phyloP scores from a whole-genome alignment of 2,113 vertebrate genomes.

The Amblyornis subalaris region DNA sequence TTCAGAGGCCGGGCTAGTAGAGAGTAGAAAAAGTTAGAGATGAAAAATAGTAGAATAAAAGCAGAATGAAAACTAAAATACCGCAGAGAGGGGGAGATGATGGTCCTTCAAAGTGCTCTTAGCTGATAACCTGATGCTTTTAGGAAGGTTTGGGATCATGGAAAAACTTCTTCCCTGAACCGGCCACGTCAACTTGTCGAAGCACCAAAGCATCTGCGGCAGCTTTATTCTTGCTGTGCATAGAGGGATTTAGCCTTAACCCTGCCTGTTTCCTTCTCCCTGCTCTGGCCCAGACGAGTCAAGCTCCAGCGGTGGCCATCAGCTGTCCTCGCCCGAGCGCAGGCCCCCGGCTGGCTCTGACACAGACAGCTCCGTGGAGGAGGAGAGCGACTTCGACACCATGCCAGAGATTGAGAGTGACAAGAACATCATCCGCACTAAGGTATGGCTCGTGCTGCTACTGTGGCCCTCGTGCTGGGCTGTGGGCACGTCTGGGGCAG shows the following conservation, averaged over 20 bases:
- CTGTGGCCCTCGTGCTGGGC: neutral
- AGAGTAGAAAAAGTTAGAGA: neutral
- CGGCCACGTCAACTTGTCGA: neutral
- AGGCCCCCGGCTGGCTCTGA: constrained; percentile 51
- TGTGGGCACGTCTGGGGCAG: neutral
- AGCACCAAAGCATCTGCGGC: neutral
- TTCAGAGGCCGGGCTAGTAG: neutral
- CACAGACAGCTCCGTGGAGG: constrained; percentile 79
- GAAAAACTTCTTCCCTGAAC: neutral
- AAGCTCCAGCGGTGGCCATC: constrained; percentile 56
- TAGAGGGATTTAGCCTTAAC: neutral
- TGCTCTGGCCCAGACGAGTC: constrained; percentile 66
- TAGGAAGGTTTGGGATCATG: neutral
- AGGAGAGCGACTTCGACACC: constrained; percentile 79
- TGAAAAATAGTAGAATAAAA: neutral
- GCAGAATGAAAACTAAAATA: neutral
- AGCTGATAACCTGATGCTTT: neutral
- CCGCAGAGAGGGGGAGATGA: neutral
- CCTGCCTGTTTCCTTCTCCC: neutral
- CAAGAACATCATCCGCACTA: constrained; percentile 78
- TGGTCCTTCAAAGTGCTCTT: neutral
- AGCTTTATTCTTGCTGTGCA: neutral
- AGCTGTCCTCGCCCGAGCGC: constrained; percentile 32
- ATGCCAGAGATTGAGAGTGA: constrained; percentile 79
- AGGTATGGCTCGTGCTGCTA: constrained; percentile 36